Base-by-base conservation (phyloP, 2,888 invertebrate genomes). In the Priapulus caudatus region DNA sequence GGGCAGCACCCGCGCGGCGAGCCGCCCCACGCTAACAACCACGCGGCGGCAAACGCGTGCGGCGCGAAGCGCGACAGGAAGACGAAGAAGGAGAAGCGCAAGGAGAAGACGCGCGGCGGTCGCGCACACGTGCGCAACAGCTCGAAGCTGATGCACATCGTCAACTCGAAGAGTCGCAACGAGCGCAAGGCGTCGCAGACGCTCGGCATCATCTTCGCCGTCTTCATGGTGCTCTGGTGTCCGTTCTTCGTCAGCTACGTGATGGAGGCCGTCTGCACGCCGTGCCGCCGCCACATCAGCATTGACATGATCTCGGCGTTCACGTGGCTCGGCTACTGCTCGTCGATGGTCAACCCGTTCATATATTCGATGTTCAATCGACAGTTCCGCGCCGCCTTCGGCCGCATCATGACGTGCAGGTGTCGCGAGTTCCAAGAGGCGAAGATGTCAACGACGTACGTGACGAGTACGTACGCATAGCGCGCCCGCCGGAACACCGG, bases 221-320 rank as follows among this genome's bases (percentile, higher is more conserved):
- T 33, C 33, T 33, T 33, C 33, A 33, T 33, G 33, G n/a, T 33
- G 10, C 33, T 33, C n/a, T 33, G 33, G 33, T 33, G 33, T 33
- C 33, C 33, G 10, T 33, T 33, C 33, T 33, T 33, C n/a, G 33
- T 33, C 33, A 33, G 33, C n/a, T 33, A 33, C 33, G 33, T 33
- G 10, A 33, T n/a, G n/a, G n/a, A 33, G n/a, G 33, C 33, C n/a
- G 33, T 33, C 33, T 33, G 33, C n/a, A 10, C 33, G n/a, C 33
- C 33, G 10, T 33, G 33, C n/a, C 10, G n/a, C 10, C 33, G 10
- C n/a, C 33, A 33, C n/a, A 33, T 33, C n/a, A 33, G 10, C 33
- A n/a, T 10, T 33, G 33, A 33, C n/a, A 10, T 33, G 33, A 33
- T 33, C 10, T 10, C 33, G n/a, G 33, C 33, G n/a, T 33, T 33